Conservation (phyloP, 2,888 invertebrate species). For the Drosophila rubida region DNA sequence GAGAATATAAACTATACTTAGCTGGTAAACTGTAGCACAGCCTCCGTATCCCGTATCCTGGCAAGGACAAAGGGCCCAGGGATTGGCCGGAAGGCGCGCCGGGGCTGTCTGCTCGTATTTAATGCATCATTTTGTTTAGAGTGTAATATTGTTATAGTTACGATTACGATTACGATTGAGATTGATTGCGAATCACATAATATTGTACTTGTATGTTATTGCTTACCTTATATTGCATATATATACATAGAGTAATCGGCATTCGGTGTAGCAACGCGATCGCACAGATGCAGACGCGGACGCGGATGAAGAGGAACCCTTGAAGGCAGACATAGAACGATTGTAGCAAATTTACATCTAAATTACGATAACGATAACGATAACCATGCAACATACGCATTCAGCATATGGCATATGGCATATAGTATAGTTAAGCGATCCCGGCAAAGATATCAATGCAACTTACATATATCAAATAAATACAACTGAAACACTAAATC, state of each 20-base stretch:
- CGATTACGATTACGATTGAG: conserved; percentile 43
- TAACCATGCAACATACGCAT: conserved; percentile 5
- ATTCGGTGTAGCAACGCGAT: conserved; percentile 28
- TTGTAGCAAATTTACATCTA: conserved; percentile 48
- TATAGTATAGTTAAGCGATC: conserved; percentile 36
- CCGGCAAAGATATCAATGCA: conserved; percentile 67
- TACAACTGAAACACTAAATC: conserved; percentile 28
- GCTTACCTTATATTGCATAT: conserved; percentile 32
- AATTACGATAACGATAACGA: conserved; percentile 16
- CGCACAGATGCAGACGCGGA: no score
- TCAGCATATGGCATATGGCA: conserved; percentile 4
- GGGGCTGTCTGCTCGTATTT: conserved; percentile 25
- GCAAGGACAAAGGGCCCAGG: background rate
- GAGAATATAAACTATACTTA: conserved; percentile 20
- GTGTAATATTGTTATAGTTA: conserved; percentile 68
- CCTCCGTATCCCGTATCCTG: conserved; percentile 2
- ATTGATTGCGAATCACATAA: conserved; percentile 24
- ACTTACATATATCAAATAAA: conserved; percentile 66
- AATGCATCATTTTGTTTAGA: conserved; percentile 71
- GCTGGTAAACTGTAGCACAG: conserved; percentile 25
- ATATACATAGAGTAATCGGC: conserved; percentile 18
- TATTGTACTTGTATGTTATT: conserved; percentile 44
- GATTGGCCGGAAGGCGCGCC: background rate
- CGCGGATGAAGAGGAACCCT: background rate
- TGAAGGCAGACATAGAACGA: conserved; percentile 40